These are phyloP conservation scores for Metalampra italica DNA, from an alignment of 2,888 invertebrate genomes.

Conservation along the genomic window DNA sequence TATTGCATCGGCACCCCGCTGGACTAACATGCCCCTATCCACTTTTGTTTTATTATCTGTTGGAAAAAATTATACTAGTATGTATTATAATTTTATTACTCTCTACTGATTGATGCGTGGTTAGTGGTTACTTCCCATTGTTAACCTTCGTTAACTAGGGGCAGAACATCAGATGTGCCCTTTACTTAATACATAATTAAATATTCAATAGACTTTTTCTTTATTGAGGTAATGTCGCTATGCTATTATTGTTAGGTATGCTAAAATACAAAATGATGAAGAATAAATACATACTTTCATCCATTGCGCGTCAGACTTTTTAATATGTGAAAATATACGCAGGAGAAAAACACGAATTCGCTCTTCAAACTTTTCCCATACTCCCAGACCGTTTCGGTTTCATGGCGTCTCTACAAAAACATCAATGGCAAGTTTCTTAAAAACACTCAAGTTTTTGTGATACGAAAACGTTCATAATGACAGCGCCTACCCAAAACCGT, in stretches of 20 bases:
- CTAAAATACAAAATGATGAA: neutral
- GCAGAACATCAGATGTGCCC: too few relatives aligned
- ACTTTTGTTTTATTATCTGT: conserved; percentile 23
- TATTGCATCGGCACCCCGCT: conserved; percentile 27
- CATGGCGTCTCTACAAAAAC: conserved; percentile 19
- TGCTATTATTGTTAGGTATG: too few relatives aligned
- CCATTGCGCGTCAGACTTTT: conserved; percentile 4
- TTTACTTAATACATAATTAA: too few relatives aligned
- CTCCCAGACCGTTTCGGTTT: conserved; percentile 5
- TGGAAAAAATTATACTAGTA: conserved; percentile 20
- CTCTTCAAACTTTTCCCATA: conserved; percentile 34
- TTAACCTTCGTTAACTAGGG: too few relatives aligned
- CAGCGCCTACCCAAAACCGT: conserved; percentile 44
- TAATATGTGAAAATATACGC: conserved; percentile 2
- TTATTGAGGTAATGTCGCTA: too few relatives aligned
- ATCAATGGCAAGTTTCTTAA: conserved; percentile 37
- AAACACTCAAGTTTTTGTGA: conserved; percentile 41
- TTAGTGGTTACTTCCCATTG: too few relatives aligned
- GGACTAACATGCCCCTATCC: conserved; percentile 13
- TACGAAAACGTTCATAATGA: conserved; percentile 50
- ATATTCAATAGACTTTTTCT: too few relatives aligned
- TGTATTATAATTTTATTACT: neutral
- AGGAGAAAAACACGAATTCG: conserved; percentile 14
- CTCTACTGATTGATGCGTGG: too few relatives aligned
- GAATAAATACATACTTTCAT: conserved; percentile 6